Evolutionary conservation across 2,113 vertebrate genomes (phyloP), one percentile per base, ranked within the genome.

Genomic region (Typhlomys cinereus): DNA sequence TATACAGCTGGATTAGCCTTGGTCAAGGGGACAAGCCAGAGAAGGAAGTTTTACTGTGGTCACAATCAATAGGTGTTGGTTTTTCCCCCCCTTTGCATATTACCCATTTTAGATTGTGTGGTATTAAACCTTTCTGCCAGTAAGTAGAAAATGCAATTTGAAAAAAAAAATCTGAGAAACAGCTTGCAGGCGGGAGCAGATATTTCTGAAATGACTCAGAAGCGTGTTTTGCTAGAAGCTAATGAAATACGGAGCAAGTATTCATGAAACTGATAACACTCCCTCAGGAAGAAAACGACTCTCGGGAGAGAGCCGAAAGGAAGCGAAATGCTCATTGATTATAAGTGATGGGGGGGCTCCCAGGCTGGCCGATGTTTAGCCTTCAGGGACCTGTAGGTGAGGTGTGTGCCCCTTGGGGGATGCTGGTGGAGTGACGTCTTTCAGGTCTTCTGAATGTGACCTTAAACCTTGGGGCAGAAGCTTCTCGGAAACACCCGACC

Each of bases 131-230:
- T 79, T 89, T 94, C 91, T 97, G 97, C 97, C 97, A 82, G 97
- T 97, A 97, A 97, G 96, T 95, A 96, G 96, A 96, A 95, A 96
- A 93, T 78, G 73, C 94, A 85, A 70, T 88, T 97, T 96, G 96
- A 95, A 66, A 95, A 92, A 96, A 96, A 96, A 96, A n/a, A n/a
- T n/a, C 94, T 93, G 95, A 97, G 96, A 96, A 97, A 96, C 94
- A 94, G 92, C 87, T 86, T 78, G 74, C 89, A 97, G 96, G 94
- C 94, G 59, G 95, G 91, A 91, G 94, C 93, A 96, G 91, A 88
- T 96, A 96, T 96, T 97, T 96, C 95, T 96, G 97, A 97, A 96
- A 97, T 97, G 97, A 97, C 91, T 97, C 97, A 97, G 95, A 96
- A 67, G 52, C 85, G 0, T 97, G 96, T 97, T 97, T 96, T 97